A percentile compares a stretch with the other conserved stretches of the same genome.
phyloP scores from a whole-genome alignment of 1,140 invertebrate genomes.

The Drosophila sp. region DNA sequence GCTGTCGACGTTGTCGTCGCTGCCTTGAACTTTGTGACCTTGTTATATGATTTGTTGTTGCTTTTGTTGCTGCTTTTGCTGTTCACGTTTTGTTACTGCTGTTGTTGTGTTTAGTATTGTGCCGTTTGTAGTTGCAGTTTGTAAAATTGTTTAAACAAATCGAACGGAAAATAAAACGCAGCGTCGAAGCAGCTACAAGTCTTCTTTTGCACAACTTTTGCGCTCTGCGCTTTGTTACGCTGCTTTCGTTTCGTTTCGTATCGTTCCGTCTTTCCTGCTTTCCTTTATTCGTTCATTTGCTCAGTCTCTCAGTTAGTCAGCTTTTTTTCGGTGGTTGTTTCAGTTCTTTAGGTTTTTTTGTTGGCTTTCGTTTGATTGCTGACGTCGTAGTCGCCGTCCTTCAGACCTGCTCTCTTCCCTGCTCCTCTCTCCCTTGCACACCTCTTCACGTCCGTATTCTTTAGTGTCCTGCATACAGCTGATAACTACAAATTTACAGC shows the following conservation, averaged over 20 bases:
- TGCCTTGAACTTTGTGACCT: conserved; percentile 22
- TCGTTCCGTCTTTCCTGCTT: background rate
- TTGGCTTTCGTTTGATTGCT: conserved; percentile 41
- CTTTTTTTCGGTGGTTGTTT: conserved; percentile 57
- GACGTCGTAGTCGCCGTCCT: conserved; percentile 15
- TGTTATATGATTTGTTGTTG: conserved; percentile 21
- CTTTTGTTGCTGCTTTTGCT: background rate
- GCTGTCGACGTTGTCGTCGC: conserved; percentile 5
- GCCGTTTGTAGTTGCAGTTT: background rate
- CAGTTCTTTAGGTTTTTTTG: conserved; percentile 16
- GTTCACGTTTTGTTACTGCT: too few relatives aligned
- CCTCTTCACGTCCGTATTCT: conserved; percentile 7
- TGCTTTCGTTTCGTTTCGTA: conserved; percentile 47
- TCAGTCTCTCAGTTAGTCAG: conserved; percentile 43
- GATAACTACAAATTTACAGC: conserved; percentile 33
- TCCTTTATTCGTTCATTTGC: conserved; percentile 10
- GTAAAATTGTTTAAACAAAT: conserved; percentile 52
- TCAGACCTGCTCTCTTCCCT: conserved; percentile 1
- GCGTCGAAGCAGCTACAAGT: conserved; percentile 71
- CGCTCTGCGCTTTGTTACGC: conserved; percentile 68
- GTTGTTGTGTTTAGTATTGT: background rate
- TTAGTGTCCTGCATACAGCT: conserved; percentile 49
- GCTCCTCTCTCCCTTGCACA: conserved; percentile 9
- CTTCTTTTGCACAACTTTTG: conserved; percentile 80
- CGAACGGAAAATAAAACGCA: conserved; percentile 59